Base-by-base conservation (phyloP, 2,888 invertebrate species). In the Micoletzkya japonica region DNA sequence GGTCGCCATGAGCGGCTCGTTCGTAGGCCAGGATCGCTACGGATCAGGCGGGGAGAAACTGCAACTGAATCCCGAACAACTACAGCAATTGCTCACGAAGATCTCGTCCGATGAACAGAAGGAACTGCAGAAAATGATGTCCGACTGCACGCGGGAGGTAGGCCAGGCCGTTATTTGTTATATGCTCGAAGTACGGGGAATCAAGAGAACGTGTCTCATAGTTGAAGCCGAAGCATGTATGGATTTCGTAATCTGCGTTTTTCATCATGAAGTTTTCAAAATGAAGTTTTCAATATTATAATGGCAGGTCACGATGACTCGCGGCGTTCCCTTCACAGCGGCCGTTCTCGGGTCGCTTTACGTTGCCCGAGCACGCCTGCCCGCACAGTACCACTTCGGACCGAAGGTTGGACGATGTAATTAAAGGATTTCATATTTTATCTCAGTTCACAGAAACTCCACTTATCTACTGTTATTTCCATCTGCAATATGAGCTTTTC, bases 61-160 rank as follows among this genome's bases (percentile, higher is more conserved):
- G 26, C 54, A 63, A 28, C 64, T 78, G 44, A 78, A 61, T 28
- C 39, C 60, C 17, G 77, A 79, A 50, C 76, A 79, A 69, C 58
- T 79, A 20, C 75, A 81, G 26, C 74, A 77, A 63, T 60, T 82
- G 2, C 69, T 82, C 52, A 75, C 74, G 56, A 75, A 74, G 57
- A 30, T 82, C 4, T 82, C 81, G 7, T 78, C 80, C 24, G 82
- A 82, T 64, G 82, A 82, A 67, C 75, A 76, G 59, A 73, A 77
- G 49, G 79, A 79, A 39, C 52, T 82, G 30, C 68, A 72, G 20
- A 74, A 78, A 36, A 72, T 71, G 28, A 73, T 82, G 71, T 63
- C 71, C 36, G 74, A 58, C 14, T 82, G 82, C 72, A 80, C 79
- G 7, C 72, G 73, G 10, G 79, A 82, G 70, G 78, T 76, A 14